These are phyloP conservation scores for Nematostella vectensis DNA, from an alignment of 92 coral and sea anemone species.

Conservation along the genomic window DNA sequence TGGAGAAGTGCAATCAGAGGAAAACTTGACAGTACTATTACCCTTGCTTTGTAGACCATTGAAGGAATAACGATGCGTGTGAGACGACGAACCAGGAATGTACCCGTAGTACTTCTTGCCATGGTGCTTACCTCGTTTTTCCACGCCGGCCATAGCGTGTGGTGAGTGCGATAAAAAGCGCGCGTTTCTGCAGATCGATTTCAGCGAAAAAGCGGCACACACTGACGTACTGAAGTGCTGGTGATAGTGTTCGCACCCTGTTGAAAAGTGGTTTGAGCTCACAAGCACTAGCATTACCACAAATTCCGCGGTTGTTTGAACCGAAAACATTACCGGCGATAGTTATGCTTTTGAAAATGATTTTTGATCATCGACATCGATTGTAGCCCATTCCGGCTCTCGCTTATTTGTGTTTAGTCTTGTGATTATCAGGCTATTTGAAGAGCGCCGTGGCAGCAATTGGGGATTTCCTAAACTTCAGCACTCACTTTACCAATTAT, in stretches of 20 bases:
- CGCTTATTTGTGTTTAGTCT: too few species aligned
- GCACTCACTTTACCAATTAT: too few species aligned
- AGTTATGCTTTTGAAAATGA: too few species aligned
- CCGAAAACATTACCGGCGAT: too few species aligned
- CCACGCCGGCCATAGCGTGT: slow-evolving; percentile 64
- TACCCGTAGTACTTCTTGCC: slow-evolving; percentile 43
- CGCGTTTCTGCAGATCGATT: background rate
- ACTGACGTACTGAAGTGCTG: background rate
- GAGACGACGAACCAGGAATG: slow-evolving; percentile 37
- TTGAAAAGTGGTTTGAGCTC: background rate
- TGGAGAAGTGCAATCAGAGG: slow-evolving; percentile 29
- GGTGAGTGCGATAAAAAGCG: slow-evolving; percentile 33
- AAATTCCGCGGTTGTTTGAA: background rate
- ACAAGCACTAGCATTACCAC: background rate
- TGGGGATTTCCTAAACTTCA: too few species aligned
- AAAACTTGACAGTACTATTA: background rate
- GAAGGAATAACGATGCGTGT: slow-evolving; percentile 45
- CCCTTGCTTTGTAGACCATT: background rate
- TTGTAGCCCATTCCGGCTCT: too few species aligned
- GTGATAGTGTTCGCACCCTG: background rate
- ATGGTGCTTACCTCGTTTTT: slow-evolving; percentile 61
- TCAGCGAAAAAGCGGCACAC: background rate
- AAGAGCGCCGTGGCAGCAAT: too few species aligned
- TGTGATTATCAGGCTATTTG: too few species aligned
- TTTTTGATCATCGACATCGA: too few species aligned